These are phyloP conservation scores for Akabosia matsudoensis DNA, from an alignment of 1,140 invertebrate species.

Conservation along the genomic window DNA sequence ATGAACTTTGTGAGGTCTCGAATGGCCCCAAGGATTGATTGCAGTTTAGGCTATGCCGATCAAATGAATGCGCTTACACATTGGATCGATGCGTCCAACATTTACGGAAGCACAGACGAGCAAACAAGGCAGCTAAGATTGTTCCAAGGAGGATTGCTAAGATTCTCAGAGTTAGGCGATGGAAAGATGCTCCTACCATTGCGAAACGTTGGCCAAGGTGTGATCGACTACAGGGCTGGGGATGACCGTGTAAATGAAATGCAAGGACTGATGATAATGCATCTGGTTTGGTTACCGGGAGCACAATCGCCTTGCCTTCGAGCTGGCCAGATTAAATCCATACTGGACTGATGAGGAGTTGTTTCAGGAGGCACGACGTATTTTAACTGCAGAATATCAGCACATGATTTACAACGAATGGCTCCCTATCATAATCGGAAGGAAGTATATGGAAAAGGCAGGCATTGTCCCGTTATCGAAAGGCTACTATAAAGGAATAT, in stretches of 20 bases:
- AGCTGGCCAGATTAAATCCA: constrained; percentile 53
- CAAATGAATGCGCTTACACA: constrained; percentile 44
- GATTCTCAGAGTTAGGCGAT: constrained; percentile 11
- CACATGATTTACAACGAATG: constrained; percentile 84
- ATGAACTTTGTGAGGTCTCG: constrained; percentile 80
- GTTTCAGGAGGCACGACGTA: constrained; percentile 53
- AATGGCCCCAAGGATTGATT: constrained; percentile 51
- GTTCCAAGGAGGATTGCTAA: constrained; percentile 49
- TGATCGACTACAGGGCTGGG: constrained; percentile 56
- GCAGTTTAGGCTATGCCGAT: constrained; percentile 49
- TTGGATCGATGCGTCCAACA: constrained; percentile 71
- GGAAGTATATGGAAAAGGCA: constrained; percentile 33
- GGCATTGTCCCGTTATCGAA: constrained; percentile 31
- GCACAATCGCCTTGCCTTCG: constrained; percentile 56
- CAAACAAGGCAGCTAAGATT: constrained; percentile 69
- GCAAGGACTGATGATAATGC: constrained; percentile 36
- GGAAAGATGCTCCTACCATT: constrained; percentile 28
- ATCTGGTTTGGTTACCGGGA: constrained; percentile 48
- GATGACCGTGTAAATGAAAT: constrained; percentile 73
- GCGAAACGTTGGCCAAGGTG: constrained; percentile 24
- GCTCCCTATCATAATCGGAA: constrained; percentile 72
- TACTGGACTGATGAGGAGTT: constrained; percentile 58
- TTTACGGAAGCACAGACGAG: constrained; percentile 81
- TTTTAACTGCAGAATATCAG: constrained; percentile 67
- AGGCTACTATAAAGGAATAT: constrained; percentile 35